Evolutionary conservation across 1,140 invertebrate species (phyloP).

Genomic region (Manduca sexta): DNA sequence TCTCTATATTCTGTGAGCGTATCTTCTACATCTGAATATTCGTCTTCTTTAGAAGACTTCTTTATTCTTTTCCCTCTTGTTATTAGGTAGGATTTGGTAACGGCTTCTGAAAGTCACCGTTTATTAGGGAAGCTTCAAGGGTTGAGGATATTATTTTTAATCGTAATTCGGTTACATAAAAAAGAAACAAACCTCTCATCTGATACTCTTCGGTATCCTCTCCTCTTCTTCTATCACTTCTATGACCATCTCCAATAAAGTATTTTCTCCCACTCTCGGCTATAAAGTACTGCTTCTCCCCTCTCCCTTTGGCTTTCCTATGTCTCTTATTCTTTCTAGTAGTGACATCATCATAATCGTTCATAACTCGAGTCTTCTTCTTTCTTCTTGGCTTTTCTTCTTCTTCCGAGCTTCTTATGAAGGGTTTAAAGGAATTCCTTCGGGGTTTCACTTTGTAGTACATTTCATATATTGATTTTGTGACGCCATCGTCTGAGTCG

Average conservation of each 20-base stretch:
- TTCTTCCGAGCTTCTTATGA: conserved; percentile 19
- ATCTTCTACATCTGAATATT: neutral
- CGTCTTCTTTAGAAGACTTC: neutral
- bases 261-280: neutral
- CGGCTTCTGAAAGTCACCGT: neutral
- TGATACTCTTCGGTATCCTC: neutral
- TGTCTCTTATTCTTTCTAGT: conserved; percentile 14
- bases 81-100: neutral
- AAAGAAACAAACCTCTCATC: neutral
- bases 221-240: conserved; percentile 5
- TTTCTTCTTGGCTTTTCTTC: conserved; percentile 5
- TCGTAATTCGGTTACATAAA: no score
- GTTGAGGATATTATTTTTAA: no score
- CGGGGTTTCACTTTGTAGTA: conserved; percentile 39
- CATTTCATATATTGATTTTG: conserved; percentile 59
- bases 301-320: conserved; percentile 11
- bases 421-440: conserved; percentile 16
- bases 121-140: no score
- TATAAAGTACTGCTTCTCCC: conserved; percentile 24
- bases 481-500: conserved; percentile 42
- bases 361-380: conserved; percentile 13
- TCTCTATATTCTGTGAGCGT: neutral
- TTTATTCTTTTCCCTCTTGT: neutral
- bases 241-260: conserved; percentile 7
- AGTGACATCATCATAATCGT: conserved; percentile 12